Percentiles rank a stretch among this genome's conserved stretches.
These are phyloP conservation scores for Scolopax rusticola DNA, from an alignment of 2,797 vertebrate species.

Conservation along the genomic window DNA sequence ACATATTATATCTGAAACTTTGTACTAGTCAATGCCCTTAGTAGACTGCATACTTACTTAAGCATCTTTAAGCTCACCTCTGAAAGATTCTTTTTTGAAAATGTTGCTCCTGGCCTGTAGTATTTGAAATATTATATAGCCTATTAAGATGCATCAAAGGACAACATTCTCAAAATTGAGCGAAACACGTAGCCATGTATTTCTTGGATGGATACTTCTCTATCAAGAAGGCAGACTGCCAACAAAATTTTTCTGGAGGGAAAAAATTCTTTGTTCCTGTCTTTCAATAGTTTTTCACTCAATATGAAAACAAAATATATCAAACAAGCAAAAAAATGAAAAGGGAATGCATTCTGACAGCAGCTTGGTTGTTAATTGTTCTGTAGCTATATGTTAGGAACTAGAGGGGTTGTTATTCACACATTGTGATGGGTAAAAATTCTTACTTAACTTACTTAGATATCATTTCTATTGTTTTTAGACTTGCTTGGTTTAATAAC, in stretches of 20 bases:
- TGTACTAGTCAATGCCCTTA: background rate
- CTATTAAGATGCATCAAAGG: background rate
- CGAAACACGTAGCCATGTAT: background rate
- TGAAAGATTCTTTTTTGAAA: background rate
- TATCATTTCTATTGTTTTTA: background rate
- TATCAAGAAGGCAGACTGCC: background rate
- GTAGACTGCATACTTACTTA: background rate
- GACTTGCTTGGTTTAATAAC: background rate
- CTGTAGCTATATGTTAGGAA: background rate
- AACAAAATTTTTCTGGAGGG: background rate
- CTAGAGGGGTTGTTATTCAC: background rate
- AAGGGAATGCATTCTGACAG: background rate
- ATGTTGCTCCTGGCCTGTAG: background rate
- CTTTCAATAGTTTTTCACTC: background rate
- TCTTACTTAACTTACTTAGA: background rate
- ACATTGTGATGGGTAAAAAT: background rate
- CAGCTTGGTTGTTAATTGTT: background rate
- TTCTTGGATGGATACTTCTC: background rate
- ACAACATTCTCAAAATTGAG: background rate
- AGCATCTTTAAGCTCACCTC: background rate
- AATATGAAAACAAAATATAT: background rate
- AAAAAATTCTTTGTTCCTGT: background rate
- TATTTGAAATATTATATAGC: background rate
- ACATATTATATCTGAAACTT: background rate
- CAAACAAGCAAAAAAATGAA: background rate